A percentile compares a stretch with the other conserved stretches of the same genome.
Evolutionary conservation across 2,888 invertebrate species (phyloP).

Genomic region (Pyrocoelia pectoralis): DNA sequence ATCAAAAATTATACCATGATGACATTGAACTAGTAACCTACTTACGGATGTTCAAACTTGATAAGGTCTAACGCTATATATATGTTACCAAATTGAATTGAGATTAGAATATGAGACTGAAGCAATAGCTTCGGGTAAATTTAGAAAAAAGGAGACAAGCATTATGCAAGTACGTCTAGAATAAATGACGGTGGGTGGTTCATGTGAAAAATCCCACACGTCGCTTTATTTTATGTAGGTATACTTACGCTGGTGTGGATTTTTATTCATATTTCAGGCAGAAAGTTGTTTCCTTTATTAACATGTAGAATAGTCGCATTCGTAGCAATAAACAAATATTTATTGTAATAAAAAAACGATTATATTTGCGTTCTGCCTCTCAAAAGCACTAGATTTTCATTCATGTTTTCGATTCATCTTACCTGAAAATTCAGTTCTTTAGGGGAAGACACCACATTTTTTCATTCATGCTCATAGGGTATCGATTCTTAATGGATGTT

Average conservation of each 20-base stretch:
- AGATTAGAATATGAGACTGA: conserved; percentile 21
- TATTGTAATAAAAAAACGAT: too few relatives aligned
- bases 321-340: too few relatives aligned
- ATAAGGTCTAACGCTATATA: conserved; percentile 15
- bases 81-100: conserved; percentile 9
- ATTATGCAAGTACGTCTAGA: not conserved
- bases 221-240: not conserved
- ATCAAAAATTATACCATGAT: conserved; percentile 1
- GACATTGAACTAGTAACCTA: conserved; percentile 31
- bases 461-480: too few relatives aligned
- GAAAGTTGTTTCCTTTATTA: not conserved
- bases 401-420: too few relatives aligned
- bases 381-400: too few relatives aligned
- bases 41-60: conserved; percentile 20
- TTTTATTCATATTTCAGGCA: not conserved
- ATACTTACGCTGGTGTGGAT: not conserved
- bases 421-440: too few relatives aligned
- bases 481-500: too few relatives aligned
- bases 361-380: too few relatives aligned
- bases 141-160: not conserved
- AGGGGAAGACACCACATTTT: too few relatives aligned
- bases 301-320: too few relatives aligned
- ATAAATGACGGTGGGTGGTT: not conserved
- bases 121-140: not conserved
- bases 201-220: not conserved